Evolutionary conservation across 2,113 vertebrate genomes (phyloP).

Genomic region (Tiliqua scincoides): DNA sequence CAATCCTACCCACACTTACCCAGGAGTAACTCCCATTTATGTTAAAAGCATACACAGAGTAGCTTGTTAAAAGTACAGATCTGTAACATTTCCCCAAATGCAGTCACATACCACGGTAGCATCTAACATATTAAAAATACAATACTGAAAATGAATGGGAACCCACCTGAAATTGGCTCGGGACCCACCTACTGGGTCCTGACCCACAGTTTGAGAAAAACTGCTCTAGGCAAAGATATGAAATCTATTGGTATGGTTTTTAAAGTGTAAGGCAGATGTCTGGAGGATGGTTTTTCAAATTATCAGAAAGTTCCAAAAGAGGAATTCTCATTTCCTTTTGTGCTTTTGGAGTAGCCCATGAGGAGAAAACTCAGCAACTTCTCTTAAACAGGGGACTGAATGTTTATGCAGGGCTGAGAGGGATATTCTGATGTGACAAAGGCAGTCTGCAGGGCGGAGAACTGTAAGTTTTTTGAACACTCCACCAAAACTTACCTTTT

Average conservation of each 20-base stretch:
- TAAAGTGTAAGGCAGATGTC: background rate
- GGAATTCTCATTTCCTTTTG: background rate
- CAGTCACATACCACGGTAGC: too few relatives aligned
- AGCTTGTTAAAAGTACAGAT: too few relatives aligned
- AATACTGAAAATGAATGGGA: too few relatives aligned
- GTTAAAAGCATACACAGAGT: too few relatives aligned
- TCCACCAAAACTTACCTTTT: background rate
- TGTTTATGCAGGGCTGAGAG: background rate
- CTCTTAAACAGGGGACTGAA: background rate
- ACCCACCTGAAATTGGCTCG: too few relatives aligned
- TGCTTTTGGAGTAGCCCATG: background rate
- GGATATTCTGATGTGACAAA: background rate
- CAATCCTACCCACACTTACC: too few relatives aligned
- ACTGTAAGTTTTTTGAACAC: background rate
- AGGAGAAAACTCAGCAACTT: background rate
- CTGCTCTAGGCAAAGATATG: background rate
- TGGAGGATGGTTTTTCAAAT: background rate
- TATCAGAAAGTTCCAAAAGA: background rate
- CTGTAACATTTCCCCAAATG: too few relatives aligned
- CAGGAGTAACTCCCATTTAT: too few relatives aligned
- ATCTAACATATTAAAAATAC: too few relatives aligned
- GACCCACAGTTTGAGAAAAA: too few relatives aligned
- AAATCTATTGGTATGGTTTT: background rate
- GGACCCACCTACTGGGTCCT: too few relatives aligned
- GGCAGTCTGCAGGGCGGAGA: background rate